Evolutionary conservation across 2,113 vertebrate species (phyloP), one percentile per base, ranked within the genome.

Genomic region (Mionectes macconnelli): DNA sequence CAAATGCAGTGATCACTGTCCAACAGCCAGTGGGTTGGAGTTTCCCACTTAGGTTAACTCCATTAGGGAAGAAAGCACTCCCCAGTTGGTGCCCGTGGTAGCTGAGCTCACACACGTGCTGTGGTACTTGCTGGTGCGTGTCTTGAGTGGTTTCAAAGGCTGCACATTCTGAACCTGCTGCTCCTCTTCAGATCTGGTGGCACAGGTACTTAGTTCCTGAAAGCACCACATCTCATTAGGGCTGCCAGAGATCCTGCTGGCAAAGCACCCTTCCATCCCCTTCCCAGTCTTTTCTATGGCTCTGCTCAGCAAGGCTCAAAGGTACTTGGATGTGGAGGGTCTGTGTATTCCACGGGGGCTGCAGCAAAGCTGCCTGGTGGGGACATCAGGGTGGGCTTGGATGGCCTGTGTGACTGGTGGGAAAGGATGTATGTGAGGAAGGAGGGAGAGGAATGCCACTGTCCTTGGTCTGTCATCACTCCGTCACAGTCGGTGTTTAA

Each of bases 251-350:
- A 18, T 17, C 52, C 78, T 56, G 24, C 53, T 73, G 72, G 31
- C n/a, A 35, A 37, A 90, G 37, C n/a, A 28, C 4, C 55, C 21
- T 17, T 37, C 57, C 22, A 2, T 28, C 50, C 13, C 59, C 17
- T 33, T 20, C 57, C 37, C 12, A 2, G 19, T 4, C 47, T 21
- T 50, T 39, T 15, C 3, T 4, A 22, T 12, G 0, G 0, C 21
- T 31, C 77, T 77, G 64, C 39, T 63, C 33, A 35, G 74, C 52
- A 22, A 31, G 42, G 44, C 35, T 57, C 64, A 20, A 45, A 79
- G 22, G 31, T 6, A 5, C 57, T 62, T 20, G 28, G 10, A 1
- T 4, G 33, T 42, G 35, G 35, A 72, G 35, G 40, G 10, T 57
- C 79, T 37, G 1, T 4, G 14, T 31, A 30, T 85, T 78, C 77